Conservation (phyloP, 2,888 invertebrate genomes). For the Opisthograptis luteolata region DNA sequence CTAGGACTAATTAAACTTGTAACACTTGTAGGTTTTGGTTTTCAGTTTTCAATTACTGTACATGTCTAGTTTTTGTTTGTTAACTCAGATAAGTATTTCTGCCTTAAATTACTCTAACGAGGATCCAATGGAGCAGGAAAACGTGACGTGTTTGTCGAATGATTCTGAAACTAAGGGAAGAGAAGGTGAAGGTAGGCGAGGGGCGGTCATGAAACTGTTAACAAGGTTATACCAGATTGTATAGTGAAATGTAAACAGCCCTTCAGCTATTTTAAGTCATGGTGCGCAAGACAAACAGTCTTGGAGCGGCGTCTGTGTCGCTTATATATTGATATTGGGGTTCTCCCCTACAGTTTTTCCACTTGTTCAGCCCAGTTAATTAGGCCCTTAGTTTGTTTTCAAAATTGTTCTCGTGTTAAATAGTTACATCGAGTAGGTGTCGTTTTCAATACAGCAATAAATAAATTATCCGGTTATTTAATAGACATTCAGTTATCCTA, state of each 20-base stretch:
- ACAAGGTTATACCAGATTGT: slow-evolving; percentile 71
- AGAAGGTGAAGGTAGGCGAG: background rate
- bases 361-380: slow-evolving; percentile 22
- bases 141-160: slow-evolving; percentile 1
- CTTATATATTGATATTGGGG: slow-evolving; percentile 73
- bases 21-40: no score
- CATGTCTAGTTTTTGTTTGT: background rate
- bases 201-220: slow-evolving; percentile 54
- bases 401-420: no score
- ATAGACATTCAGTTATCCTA: no score
- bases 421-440: background rate
- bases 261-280: slow-evolving; percentile 68
- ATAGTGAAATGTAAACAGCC: slow-evolving; percentile 72
- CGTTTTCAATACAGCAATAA: no score
- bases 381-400: slow-evolving; percentile 12
- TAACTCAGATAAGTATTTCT: background rate
- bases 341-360: slow-evolving; percentile 35
- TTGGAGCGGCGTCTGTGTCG: slow-evolving; percentile 56
- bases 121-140: slow-evolving; percentile 4
- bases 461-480: no score
- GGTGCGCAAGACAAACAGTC: slow-evolving; percentile 74
- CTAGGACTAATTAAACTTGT: no score
- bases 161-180: background rate
- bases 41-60: no score
- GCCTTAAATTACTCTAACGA: slow-evolving; percentile 8